Evolutionary conservation across 2,888 invertebrate genomes (phyloP), one percentile per base, ranked within the genome.

Genomic region (Dasysyrphus tricinctus): DNA sequence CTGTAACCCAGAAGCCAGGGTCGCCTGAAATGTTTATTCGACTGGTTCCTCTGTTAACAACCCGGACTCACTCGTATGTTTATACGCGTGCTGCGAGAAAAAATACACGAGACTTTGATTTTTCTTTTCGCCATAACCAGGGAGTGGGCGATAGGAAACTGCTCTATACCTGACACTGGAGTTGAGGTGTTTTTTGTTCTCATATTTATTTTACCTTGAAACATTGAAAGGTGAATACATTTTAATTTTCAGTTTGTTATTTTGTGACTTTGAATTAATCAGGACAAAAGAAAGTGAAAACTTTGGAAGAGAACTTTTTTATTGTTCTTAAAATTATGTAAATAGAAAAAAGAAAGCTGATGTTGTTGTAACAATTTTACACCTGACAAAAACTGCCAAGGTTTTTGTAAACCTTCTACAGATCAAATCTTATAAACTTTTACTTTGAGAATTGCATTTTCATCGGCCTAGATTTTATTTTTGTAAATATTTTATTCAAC

Each of bases 1-100:
- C 57, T 77, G 47, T 77, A 77, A 78, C 78, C 72, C 78, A 82
- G 78, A 78, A 78, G 82, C 78, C 82, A 82, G 78, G 78, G 82
- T 83, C 83, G 44, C 63, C 56, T 63, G 63, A 29, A 63, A 61
- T 80, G 80, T 80, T 75, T 75, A 80, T 49, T 14, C 37, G 65
- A 74, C 37, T 65, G 0, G 37, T 44, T 4, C 2, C 61, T 76
- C 32, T 39, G 42, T 80, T 59, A 67, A 74, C 80, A 56, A 14
- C 42, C n/a, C 34, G 34, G 34, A 32, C 47, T 47, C 24, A 29
- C 4, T 57, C 19, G 42, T 47, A 57, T 63, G 47, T 70, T 56
- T 75, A 37, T 75, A 51, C 11, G 63, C 51, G 32, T 61, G 24
- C 44, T 69, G 67, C 37, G 47, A 63, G 14, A 11, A 63, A 32